These are phyloP conservation scores for Pangasianodon gigas DNA, from an alignment of 2,113 vertebrate species.

Conservation along the genomic window DNA sequence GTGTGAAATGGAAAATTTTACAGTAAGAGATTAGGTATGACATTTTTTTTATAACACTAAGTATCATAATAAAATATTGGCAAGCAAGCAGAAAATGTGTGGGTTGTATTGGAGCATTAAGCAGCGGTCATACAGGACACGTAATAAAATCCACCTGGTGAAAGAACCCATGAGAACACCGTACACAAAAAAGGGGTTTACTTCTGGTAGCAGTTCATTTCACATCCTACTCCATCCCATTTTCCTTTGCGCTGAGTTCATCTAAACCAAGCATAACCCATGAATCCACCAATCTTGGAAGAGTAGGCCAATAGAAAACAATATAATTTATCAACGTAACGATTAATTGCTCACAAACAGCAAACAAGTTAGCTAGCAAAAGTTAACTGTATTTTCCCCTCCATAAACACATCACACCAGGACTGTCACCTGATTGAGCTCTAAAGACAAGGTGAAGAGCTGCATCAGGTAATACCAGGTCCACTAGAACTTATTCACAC, in stretches of 20 bases:
- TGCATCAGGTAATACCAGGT: not conserved
- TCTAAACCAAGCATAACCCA: not conserved
- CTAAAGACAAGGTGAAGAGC: not conserved
- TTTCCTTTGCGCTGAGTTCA: not conserved
- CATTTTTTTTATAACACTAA: not conserved
- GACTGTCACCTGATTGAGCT: not conserved
- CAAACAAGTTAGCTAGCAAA: not conserved
- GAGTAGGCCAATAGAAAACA: no score
- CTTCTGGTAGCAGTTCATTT: not conserved
- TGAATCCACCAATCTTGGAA: not conserved
- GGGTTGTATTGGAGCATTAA: slow-evolving; percentile 19
- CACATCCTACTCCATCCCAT: not conserved
- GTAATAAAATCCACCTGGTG: slow-evolving; percentile 12
- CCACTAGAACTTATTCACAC: not conserved
- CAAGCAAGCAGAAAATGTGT: slow-evolving; percentile 19
- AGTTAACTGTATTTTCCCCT: not conserved
- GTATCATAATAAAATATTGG: slow-evolving; percentile 20
- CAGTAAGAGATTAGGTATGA: not conserved
- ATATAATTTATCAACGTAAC: not conserved
- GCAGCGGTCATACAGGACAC: not conserved
- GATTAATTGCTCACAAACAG: not conserved
- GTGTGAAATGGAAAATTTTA: slow-evolving; percentile 26
- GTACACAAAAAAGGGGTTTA: not conserved
- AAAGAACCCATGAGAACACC: not conserved
- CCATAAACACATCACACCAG: not conserved